Base-by-base conservation (phyloP, 2,888 invertebrate species). In the Spodoptera picta region DNA sequence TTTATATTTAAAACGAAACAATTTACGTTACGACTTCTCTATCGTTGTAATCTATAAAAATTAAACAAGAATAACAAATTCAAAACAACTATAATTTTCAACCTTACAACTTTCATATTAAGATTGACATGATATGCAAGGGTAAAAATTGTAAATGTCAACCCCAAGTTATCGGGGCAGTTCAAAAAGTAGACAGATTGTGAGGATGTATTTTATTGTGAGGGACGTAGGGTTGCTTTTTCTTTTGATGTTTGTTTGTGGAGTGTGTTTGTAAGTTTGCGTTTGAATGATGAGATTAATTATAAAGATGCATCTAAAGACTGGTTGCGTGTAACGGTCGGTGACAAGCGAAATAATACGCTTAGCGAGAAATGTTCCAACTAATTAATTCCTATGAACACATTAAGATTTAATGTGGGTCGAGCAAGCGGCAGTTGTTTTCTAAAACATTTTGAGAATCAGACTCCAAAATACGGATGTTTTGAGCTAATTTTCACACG, bases 271-370 rank as follows among this genome's bases (percentile, higher is more conserved):
- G 62, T 73, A 73, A 60, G 49, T 70, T 77, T 59, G 79, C 80
- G 60, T 76, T 84, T 82, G 86, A 87, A 87, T 84, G 82, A 77
- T 76, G 81, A 89, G 90, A 93, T 93, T 92, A 93, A 93, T 92
- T 88, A 87, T 87, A 79, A 79, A 88, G 93, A 93, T 93, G 90
- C 85, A 90, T 90, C 91, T 89, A 77, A 67, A 74, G 82, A 86
- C 87, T 81, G 86, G 86, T 86, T 81, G 77, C 66, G 69, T 65
- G 77, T 90, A 87, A 87, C 88, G 86, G 88, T 89, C 83, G 76
- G 82, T 85, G 82, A 79, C 85, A 84, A 81, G 80, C 80, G 83
- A 82, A 83, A 82, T 83, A 83, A 83, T 77, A 67, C 77, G 77
- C 80, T 83, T 84, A 83, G 79, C 81, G 76, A 75, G 80, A 84